A percentile compares a stretch with the other conserved stretches of the same genome.
Conservation (phyloP, 1,140 invertebrate species). For the Cherax destructor region DNA sequence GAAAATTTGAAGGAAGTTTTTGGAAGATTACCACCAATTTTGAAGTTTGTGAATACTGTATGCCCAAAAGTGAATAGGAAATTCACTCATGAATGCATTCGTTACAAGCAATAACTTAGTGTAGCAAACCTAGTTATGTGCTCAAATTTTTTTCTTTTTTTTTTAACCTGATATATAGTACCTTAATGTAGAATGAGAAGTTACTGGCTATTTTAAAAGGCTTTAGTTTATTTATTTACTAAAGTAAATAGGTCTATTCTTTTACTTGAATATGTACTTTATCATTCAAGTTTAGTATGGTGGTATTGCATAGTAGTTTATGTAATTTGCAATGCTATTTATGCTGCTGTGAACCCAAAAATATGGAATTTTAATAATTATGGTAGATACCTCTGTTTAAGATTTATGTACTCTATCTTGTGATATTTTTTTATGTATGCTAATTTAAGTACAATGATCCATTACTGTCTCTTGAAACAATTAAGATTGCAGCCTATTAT, state of each 20-base stretch:
- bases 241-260: background rate
- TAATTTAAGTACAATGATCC: background rate
- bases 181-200: background rate
- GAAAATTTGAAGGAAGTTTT: conserved; percentile 16
- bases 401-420: background rate
- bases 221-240: background rate
- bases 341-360: background rate
- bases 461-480: background rate
- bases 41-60: background rate
- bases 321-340: background rate
- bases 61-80: conserved; percentile 9
- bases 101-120: conserved; percentile 32
- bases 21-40: background rate
- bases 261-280: background rate
- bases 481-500: background rate
- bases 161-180: background rate
- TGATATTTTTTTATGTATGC: background rate
- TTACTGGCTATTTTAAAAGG: background rate
- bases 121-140: conserved; percentile 14
- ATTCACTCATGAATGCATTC: background rate
- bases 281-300: background rate
- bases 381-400: background rate
- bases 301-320: background rate
- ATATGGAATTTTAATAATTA: background rate
- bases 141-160: background rate